These are phyloP conservation scores for Centropyge bicolor DNA, from an alignment of 2,797 vertebrate genomes.

Conservation along the genomic window DNA sequence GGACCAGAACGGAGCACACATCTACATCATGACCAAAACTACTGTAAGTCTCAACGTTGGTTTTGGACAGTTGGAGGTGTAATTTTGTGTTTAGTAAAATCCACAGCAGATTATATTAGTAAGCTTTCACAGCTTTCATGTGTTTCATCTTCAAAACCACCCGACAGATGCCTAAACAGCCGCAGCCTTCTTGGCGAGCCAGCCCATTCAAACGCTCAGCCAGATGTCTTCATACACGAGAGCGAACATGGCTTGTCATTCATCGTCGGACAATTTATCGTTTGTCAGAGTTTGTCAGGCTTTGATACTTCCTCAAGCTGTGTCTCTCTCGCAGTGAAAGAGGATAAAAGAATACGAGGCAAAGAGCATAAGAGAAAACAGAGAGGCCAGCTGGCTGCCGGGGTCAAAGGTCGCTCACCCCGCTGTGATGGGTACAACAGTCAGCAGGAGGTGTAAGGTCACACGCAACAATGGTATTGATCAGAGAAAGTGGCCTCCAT, in stretches of 20 bases:
- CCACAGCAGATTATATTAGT: neutral
- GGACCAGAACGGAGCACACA: conserved; percentile 88
- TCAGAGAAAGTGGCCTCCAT: conserved; percentile 69
- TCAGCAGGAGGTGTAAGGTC: conserved; percentile 67
- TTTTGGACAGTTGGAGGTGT: neutral
- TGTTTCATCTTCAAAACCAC: conserved; percentile 16
- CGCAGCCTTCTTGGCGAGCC: conserved; percentile 7
- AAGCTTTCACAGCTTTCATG: neutral
- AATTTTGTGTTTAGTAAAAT: neutral
- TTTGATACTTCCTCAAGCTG: conserved; percentile 76
- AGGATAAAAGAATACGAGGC: conserved; percentile 54
- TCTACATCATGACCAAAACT: conserved; percentile 93
- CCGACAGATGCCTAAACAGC: conserved; percentile 50
- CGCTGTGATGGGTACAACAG: conserved; percentile 62
- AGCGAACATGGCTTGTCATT: conserved; percentile 54
- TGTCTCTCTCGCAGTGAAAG: conserved; percentile 42
- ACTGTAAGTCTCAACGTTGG: conserved; percentile 80
- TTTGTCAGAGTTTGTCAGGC: conserved; percentile 65
- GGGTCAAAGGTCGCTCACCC: conserved; percentile 67
- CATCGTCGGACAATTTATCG: conserved; percentile 59
- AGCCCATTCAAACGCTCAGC: conserved; percentile 47
- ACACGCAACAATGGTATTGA: conserved; percentile 78
- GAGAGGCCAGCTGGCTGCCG: conserved; percentile 73
- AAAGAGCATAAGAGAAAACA: conserved; percentile 51
- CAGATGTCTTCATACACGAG: conserved; percentile 73